Evolutionary conservation across 2,888 invertebrate species (phyloP), one percentile per base, ranked within the genome.

Genomic region (Polydrusus tereticollis): DNA sequence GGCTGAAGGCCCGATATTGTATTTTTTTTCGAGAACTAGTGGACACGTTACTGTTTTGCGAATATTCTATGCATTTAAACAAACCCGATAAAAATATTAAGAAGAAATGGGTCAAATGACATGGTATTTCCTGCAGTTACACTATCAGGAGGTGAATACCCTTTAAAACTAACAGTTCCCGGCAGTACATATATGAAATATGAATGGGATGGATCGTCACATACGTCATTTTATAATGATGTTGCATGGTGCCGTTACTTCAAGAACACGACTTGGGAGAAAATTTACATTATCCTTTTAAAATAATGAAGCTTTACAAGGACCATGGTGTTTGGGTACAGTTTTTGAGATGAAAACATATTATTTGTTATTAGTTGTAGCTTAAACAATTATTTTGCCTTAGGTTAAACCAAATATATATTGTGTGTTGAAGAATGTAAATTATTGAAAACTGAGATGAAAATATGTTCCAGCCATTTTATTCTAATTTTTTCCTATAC

Each of bases 171-270:
- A 58, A 67, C 52, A 23, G 69, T 50, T 75, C 70, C 75, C 36
- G 58, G 71, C 71, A 73, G 57, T 65, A 69, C n/a, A 16, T 78
- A 76, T 70, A 75, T 77, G 76, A 77, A 78, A 77, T 76, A 78
- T 75, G 73, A 74, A 73, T 74, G 60, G 70, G 65, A 55, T 20
- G 62, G 33, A 63, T 58, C 52, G 62, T 60, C 66, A 62, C 75
- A 73, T 74, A 69, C 50, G 26, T 41, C 38, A 59, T 55, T 55
- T 55, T 55, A 29, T 69, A 47, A 50, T 73, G 52, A 57, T 57
- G 69, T 69, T 64, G 59, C 55, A 10, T 58, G 69, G 59, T 66
- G 29, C 77, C 77, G 77, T 75, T 77, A 77, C 59, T 33, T 74
- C 47, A 58, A 18, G 70, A 72, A 74, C 78, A 78, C 78, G 78